Evolutionary conservation across 2,113 vertebrate species (phyloP).

Genomic region (Ceyx melanurus): DNA sequence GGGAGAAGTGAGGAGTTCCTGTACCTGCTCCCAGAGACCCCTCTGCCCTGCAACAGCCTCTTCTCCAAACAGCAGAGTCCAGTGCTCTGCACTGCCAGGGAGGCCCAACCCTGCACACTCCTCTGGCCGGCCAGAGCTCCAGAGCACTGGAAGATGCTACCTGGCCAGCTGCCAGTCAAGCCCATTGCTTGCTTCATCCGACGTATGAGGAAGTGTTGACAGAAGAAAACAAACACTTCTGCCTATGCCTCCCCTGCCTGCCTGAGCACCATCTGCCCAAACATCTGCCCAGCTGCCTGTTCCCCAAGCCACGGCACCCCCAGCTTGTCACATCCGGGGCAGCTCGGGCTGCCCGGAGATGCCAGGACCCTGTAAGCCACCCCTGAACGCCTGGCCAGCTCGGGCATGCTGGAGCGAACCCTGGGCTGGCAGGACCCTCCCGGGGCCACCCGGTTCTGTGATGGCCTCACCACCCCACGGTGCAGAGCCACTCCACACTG

Average conservation of each 20-base stretch:
- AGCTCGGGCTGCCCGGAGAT: neutral
- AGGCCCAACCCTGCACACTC: neutral
- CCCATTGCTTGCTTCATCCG: neutral
- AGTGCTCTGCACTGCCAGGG: neutral
- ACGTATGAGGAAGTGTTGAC: constrained; percentile 24
- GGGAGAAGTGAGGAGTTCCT: neutral
- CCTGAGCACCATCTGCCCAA: neutral
- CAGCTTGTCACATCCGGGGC: neutral
- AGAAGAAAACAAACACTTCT: constrained; percentile 21
- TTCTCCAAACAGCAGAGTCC: neutral
- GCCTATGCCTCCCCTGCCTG: neutral
- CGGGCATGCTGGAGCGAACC: neutral
- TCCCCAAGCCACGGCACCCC: accelerated
- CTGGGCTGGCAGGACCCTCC: neutral
- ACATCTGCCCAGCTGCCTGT: neutral
- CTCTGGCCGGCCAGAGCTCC: neutral
- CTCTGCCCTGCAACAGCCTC: neutral
- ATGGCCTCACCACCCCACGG: neutral
- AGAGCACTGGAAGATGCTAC: neutral
- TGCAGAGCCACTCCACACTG: neutral
- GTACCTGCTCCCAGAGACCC: accelerated
- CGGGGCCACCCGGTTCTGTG: neutral
- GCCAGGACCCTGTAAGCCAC: accelerated
- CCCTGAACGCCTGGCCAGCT: accelerated
- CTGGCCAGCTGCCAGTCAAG: neutral